These are phyloP conservation scores for Thryonomys swinderianus DNA, from an alignment of 2,113 vertebrate species.

Conservation along the genomic window DNA sequence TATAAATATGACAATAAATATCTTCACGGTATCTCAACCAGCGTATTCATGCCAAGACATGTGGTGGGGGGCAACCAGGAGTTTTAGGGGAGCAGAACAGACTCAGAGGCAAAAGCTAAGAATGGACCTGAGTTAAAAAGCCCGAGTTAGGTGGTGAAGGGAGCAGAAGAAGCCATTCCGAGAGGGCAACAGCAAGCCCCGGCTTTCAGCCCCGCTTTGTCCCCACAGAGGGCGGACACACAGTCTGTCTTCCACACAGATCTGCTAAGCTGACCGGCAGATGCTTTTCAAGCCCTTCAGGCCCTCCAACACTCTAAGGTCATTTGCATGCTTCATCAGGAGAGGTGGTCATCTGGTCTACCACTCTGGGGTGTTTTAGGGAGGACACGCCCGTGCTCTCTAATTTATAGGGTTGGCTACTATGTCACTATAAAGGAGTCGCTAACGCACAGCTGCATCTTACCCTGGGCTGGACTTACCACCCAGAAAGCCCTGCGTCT, in stretches of 20 bases:
- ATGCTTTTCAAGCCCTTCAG: background rate
- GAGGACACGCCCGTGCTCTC: background rate
- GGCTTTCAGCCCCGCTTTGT: background rate
- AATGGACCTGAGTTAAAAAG: background rate
- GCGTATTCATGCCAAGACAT: background rate
- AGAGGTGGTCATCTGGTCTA: background rate
- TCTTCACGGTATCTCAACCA: background rate
- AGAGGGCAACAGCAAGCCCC: background rate
- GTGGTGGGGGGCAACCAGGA: background rate
- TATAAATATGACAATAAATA: background rate
- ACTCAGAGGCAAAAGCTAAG: background rate
- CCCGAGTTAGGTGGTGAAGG: background rate
- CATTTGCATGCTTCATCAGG: background rate
- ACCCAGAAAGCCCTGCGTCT: background rate
- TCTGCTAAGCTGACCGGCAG: accelerated
- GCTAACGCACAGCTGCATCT: background rate
- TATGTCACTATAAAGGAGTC: background rate
- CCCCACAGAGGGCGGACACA: accelerated
- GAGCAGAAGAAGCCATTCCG: background rate
- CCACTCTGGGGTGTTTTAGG: background rate
- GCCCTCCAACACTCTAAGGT: no score
- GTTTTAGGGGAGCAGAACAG: background rate
- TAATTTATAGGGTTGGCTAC: background rate
- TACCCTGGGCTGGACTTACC: background rate
- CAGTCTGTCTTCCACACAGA: background rate